Evolutionary conservation across 1,140 invertebrate species (phyloP).

Genomic region (Melanaphis sacchari): DNA sequence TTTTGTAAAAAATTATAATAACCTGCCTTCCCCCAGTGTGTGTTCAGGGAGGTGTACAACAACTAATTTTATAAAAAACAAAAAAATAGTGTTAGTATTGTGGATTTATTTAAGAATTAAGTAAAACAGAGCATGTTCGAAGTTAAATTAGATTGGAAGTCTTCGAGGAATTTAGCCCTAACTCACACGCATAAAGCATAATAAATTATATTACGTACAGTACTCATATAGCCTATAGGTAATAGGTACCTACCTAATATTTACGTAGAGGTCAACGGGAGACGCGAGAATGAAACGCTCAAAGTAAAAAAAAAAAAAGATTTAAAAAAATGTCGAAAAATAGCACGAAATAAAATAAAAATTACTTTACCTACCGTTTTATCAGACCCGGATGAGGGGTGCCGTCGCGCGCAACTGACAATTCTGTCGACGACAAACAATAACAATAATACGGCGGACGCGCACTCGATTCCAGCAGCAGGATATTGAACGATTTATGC

Average conservation of each 20-base stretch:
- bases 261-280: too few relatives aligned
- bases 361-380: conserved; percentile 7
- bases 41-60: too few relatives aligned
- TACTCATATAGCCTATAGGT: too few relatives aligned
- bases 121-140: background rate
- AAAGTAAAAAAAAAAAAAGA: background rate
- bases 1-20: background rate
- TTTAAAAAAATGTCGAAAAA: background rate
- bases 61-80: too few relatives aligned
- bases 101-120: background rate
- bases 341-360: background rate
- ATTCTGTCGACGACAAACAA: background rate
- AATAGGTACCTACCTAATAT: too few relatives aligned
- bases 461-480: background rate
- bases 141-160: background rate
- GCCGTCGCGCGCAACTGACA: background rate
- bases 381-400: background rate
- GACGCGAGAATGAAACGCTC: background rate
- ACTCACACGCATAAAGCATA: background rate
- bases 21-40: too few relatives aligned
- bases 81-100: too few relatives aligned
- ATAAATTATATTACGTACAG: too few relatives aligned
- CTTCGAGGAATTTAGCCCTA: background rate
- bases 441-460: background rate
- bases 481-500: background rate